Conservation (phyloP, 1,140 invertebrate species). For the Scaptomyza montana region DNA sequence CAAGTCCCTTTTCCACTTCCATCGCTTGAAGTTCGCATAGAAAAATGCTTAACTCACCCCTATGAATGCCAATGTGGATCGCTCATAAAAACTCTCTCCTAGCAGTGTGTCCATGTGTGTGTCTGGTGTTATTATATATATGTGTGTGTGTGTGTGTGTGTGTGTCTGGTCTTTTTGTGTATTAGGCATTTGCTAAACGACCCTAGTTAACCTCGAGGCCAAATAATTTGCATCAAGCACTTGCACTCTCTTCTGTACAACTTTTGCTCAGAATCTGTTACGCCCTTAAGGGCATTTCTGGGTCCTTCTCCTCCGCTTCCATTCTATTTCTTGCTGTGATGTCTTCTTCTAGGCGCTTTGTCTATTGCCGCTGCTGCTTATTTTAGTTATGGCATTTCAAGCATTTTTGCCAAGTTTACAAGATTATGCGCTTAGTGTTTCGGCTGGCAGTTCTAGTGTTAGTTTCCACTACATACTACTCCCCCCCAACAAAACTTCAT, state of each 20-base stretch:
- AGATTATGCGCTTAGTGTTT: slow-evolving; percentile 79
- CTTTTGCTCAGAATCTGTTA: slow-evolving; percentile 68
- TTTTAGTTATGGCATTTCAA: slow-evolving; percentile 79
- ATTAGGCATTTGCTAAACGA: slow-evolving; percentile 81
- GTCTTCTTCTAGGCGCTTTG: slow-evolving; percentile 30
- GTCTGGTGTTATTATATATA: slow-evolving; percentile 28
- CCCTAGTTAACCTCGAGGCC: slow-evolving; percentile 80
- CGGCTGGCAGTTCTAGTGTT: slow-evolving; percentile 13
- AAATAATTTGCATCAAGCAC: slow-evolving; percentile 81
- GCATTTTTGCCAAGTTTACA: slow-evolving; percentile 79
- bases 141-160: slow-evolving; percentile 17
- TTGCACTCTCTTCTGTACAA: slow-evolving; percentile 62
- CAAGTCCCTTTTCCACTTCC: slow-evolving; percentile 17
- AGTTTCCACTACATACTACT: not conserved
- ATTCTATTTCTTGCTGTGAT: not conserved
- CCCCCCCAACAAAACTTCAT: slow-evolving; percentile 52
- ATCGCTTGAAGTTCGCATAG: slow-evolving; percentile 25
- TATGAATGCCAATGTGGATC: slow-evolving; percentile 74
- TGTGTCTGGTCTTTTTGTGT: slow-evolving; percentile 49
- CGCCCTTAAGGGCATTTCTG: slow-evolving; percentile 58
- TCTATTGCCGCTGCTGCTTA: slow-evolving; percentile 66
- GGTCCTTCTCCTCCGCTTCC: not conserved
- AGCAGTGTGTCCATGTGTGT: slow-evolving; percentile 24
- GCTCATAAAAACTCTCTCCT: slow-evolving; percentile 65
- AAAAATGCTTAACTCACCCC: slow-evolving; percentile 68